Base-by-base conservation (phyloP, 2,888 invertebrate species). In the Leucophenga maculata region DNA sequence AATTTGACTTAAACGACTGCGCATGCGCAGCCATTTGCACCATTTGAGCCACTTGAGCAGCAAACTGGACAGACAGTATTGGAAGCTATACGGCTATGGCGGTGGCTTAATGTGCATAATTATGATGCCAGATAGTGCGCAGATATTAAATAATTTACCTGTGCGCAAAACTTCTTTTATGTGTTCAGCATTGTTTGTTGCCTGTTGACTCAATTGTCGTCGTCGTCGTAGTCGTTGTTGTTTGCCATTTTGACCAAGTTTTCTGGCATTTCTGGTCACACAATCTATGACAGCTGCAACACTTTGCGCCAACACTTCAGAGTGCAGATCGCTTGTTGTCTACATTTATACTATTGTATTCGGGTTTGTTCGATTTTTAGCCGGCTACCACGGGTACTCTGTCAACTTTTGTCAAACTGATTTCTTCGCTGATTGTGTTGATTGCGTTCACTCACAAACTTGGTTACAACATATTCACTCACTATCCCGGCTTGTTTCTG, bases 101-200 rank as follows among this genome's bases (percentile, higher is more conserved):
- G 14, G 16, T 68, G 69, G 65, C 50, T 31, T 77, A 67, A 73
- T 74, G 76, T 78, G 79, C 75, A 82, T 86, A 85, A 85, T 85
- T 85, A 85, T 85, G 86, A 84, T 86, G 86, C 83, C 82, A 86
- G 85, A 85, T 85, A 85, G 85, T 86, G 80, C 75, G 82, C n/a
- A n/a, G n/a, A 79, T 79, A 82, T 78, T 75, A 77, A 78, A 80
- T 78, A 78, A 78, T 78, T 77, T 78, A 73, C 75, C 64, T 57
- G 69, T 67, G 74, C 70, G 69, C 71, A 68, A 69, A 64, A 70
- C 68, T 70, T 69, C 67, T 72, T 79, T 78, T 55, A 55, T 66
- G 48, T 39, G 60, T n/a, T n/a, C n/a, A n/a, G n/a, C 44, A 39
- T 55, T 55, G 46, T 46, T 46, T 52, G 50, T 31, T 22, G 32